Evolutionary conservation across 2,888 invertebrate species (phyloP), one percentile per base, ranked within the genome.

Genomic region (Diplazon laetatorius): DNA sequence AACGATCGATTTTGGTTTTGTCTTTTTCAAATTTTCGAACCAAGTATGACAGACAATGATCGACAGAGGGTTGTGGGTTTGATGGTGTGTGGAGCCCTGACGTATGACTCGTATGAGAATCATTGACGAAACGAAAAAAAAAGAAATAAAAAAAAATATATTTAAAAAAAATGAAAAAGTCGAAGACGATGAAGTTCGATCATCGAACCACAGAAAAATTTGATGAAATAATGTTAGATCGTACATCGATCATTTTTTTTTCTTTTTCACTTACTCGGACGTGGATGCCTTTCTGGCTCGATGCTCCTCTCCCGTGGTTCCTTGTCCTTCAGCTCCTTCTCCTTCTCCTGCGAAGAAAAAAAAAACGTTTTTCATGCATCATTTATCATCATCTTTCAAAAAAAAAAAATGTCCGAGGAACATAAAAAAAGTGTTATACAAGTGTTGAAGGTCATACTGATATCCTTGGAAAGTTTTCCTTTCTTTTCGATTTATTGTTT

Each of bases 251-350:
- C 3, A 42, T 50, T 78, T 74, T 80, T n/a, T n/a, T n/a, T n/a
- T n/a, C n/a, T n/a, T n/a, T n/a, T n/a, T 80, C 87, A 91, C 91
- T 91, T 87, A 91, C 90, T 90, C 89, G 91, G 90, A 87, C 90
- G 88, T 82, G 89, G 90, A 86, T 90, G 90, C 86, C 89, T 89
- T 84, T 90, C 90, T 30, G 85, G 88, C 84, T 90, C 90, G 50
- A 85, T 83, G 82, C 87, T 89, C 81, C 85, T 88, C 60, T 91
- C 90, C 78, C 84, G 85, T 60, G 82, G 81, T 59, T 90, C 90
- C 73, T 90, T 90, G 69, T 89, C 88, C 80, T 89, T 89, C 39
- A 80, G 82, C 70, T 89, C 89, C 71, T 88, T 89, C 55, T 90
- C 89, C 78, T 89, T 90, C 60, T 90, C 90, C 89, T 90, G 74